Conservation (phyloP, 2,888 invertebrate species). For the Pecten maximus region DNA sequence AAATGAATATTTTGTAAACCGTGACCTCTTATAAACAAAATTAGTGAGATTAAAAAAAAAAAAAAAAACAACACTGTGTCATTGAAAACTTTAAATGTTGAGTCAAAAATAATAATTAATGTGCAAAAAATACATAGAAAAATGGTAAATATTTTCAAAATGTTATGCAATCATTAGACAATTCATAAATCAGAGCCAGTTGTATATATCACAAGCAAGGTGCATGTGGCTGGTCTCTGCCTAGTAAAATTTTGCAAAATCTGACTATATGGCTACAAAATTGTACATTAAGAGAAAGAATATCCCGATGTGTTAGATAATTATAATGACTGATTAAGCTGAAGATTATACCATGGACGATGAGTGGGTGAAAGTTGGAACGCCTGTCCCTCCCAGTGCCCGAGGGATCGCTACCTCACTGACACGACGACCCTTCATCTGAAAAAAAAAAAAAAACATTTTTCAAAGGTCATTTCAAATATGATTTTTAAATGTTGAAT, state of each 20-base stretch:
- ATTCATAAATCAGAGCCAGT: background rate
- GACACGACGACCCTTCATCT: slow-evolving; percentile 60
- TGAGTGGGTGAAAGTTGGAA: slow-evolving; percentile 67
- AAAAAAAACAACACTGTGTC: background rate
- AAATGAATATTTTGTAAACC: background rate
- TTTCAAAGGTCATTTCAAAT: background rate
- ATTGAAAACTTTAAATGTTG: background rate
- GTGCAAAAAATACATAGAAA: background rate
- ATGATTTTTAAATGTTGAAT: too few species aligned
- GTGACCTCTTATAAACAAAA: background rate
- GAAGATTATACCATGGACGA: slow-evolving; percentile 67
- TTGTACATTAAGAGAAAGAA: background rate
- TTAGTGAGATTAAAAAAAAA: background rate
- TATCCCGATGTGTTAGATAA: background rate
- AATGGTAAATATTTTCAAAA: background rate
- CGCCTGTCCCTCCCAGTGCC: slow-evolving; percentile 71
- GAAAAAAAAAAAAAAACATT: background rate
- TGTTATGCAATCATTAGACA: background rate
- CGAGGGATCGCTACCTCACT: slow-evolving; percentile 76
- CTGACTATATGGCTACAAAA: background rate
- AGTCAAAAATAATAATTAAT: background rate
- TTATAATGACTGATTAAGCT: background rate
- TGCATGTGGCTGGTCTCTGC: too few species aligned
- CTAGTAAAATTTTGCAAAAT: background rate
- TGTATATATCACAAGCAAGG: too few species aligned